Evolutionary conservation across 1,140 invertebrate species (phyloP).

Genomic region (Polypedilum vanderplanki): DNA sequence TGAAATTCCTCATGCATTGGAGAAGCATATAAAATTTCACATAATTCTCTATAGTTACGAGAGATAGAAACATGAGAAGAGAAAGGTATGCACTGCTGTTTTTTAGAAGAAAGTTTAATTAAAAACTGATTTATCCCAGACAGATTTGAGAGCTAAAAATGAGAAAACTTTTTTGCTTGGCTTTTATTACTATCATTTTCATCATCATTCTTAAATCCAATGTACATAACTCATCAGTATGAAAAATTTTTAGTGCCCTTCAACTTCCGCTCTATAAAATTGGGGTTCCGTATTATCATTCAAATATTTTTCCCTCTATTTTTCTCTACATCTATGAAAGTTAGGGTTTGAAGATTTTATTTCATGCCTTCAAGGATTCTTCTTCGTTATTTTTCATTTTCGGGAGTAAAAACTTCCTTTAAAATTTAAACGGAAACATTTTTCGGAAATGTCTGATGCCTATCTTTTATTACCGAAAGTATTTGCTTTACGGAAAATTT

Average conservation of each 20-base stretch:
- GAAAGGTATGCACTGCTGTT: slow-evolving; percentile 9
- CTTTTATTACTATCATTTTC: neutral
- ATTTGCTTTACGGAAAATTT: slow-evolving; percentile 24
- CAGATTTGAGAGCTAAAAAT: neutral
- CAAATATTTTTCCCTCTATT: neutral
- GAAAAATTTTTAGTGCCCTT: slow-evolving; percentile 25
- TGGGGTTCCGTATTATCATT: slow-evolving; percentile 22
- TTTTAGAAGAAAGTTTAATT: slow-evolving; percentile 3
- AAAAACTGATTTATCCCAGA: slow-evolving; percentile 24
- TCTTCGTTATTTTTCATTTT: neutral
- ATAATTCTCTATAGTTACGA: neutral
- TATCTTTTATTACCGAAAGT: slow-evolving; percentile 28
- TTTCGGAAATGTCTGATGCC: slow-evolving; percentile 25
- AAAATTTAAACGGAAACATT: slow-evolving; percentile 28
- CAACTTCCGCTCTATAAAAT: slow-evolving; percentile 27
- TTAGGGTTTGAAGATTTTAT: neutral
- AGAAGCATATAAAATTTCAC: slow-evolving; percentile 11
- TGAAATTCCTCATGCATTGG: neutral
- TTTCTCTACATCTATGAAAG: neutral
- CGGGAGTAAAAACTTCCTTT: neutral
- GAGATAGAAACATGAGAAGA: neutral
- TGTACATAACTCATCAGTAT: slow-evolving; percentile 22
- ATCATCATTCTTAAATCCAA: neutral
- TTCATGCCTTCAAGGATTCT: neutral
- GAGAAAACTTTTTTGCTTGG: neutral